Evolutionary conservation across 2,113 vertebrate genomes (phyloP).

Genomic region (Trachemys scripta): DNA sequence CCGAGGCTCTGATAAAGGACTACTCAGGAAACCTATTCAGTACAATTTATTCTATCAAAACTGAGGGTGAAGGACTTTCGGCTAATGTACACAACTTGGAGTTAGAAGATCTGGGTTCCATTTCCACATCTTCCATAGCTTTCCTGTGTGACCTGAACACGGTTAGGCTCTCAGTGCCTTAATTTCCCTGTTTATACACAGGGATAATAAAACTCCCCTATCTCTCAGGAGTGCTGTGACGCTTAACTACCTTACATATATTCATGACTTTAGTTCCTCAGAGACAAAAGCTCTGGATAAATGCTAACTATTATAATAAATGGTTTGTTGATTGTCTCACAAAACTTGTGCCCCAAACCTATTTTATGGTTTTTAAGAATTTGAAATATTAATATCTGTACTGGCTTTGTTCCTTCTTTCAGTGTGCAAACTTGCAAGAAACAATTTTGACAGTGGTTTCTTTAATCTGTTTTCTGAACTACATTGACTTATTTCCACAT

Average conservation of each 20-base stretch:
- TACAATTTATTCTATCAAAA: not conserved
- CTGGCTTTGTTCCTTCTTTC: not conserved
- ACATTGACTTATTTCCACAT: not conserved
- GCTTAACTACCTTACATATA: not conserved
- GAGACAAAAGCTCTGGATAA: not conserved
- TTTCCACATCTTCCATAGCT: not conserved
- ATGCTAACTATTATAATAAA: fast-evolving
- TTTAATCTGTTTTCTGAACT: not conserved
- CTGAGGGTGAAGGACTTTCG: not conserved
- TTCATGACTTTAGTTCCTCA: not conserved
- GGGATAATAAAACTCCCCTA: fast-evolving
- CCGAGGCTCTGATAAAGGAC: not conserved
- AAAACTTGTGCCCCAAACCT: not conserved
- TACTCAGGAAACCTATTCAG: not conserved
- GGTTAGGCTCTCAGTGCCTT: not conserved
- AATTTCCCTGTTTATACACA: not conserved
- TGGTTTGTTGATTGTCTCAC: not conserved
- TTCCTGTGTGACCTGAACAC: fast-evolving
- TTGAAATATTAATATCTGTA: fast-evolving
- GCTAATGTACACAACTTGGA: not conserved
- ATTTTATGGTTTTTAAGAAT: fast-evolving
- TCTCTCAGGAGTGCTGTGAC: fast-evolving
- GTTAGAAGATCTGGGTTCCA: not conserved
- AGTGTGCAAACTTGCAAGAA: not conserved
- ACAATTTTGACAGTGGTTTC: not conserved